Base-by-base conservation (phyloP, 2,113 vertebrate genomes). In the Marcusenius ussheri region DNA sequence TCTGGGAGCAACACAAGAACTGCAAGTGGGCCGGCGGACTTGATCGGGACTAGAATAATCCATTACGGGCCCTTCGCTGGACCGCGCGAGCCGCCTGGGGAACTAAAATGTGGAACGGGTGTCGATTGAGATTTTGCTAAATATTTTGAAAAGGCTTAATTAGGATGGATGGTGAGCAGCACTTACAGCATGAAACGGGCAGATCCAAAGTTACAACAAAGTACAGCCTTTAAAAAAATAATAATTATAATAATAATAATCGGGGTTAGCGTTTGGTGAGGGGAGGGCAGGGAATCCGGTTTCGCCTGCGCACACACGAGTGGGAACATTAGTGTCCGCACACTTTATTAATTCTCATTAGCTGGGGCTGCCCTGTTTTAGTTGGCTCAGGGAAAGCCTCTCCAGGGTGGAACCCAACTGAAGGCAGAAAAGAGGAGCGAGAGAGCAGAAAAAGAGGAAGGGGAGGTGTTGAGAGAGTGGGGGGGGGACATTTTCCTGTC, bases 321-420 rank as follows among this genome's bases (percentile, higher is more conserved):
- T 45, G 66, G 88, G 91, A 92, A 92, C 89, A 89, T 91, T 91
- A 91, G 90, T 91, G 89, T 92, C 92, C 56, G 53, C 89, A 91
- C 92, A 92, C 93, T 90, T 91, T 91, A 93, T 92, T 92, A 91
- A 93, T 92, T 91, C 91, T 90, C 90, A 91, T 90, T 90, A 93
- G 84, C 87, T 56, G 66, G 49, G 90, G 88, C 83, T 89, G 56
- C 90, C 92, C 50, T 92, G 91, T 91, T 92, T 90, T 87, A 15
- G 50, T 91, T 92, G 91, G 92, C 91, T 89, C 77, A 49, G 83
- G 24, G 8, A 9, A 51, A 88, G 83, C 70, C 24, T 88, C 92
- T 90, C 45, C 88, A 45, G 89, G 88, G 92, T 91, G 89, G 62
- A 90, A 35, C n/a, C 83, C 89, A 83, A 88, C 89, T 45, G 35